These are phyloP conservation scores for Hirtodrosophila duncani DNA, from an alignment of 2,888 invertebrate species.

Conservation along the genomic window DNA sequence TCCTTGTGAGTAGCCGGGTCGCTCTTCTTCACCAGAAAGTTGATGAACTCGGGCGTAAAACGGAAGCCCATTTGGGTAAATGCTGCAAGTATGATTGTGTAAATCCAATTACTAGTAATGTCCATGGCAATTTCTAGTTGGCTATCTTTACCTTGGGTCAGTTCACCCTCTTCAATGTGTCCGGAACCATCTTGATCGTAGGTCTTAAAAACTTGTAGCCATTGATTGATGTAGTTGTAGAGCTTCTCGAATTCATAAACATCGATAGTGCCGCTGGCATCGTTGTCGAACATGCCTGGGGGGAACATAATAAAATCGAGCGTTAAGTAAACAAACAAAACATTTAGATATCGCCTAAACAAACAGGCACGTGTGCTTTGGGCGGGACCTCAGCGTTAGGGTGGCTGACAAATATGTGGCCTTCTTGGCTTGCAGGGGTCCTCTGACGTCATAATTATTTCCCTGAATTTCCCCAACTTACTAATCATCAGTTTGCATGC, in stretches of 20 bases:
- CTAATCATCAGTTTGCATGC: conserved; percentile 92
- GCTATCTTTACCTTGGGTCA: conserved; percentile 83
- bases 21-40: conserved; percentile 84
- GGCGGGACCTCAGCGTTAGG: neutral
- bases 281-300: conserved; percentile 92
- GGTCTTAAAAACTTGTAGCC: conserved; percentile 90
- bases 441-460: conserved; percentile 1
- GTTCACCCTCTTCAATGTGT: conserved; percentile 88
- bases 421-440: neutral
- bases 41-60: conserved; percentile 88
- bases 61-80: conserved; percentile 93
- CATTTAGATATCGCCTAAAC: no score
- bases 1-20: conserved; percentile 82
- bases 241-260: conserved; percentile 90
- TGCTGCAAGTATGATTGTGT: conserved; percentile 79
- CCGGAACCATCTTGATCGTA: conserved; percentile 93
- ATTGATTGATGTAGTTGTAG: conserved; percentile 92
- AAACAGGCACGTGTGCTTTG: conserved; percentile 29
- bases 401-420: conserved; percentile 17
- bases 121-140: no score
- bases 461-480: conserved; percentile 50
- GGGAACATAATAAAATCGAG: no score
- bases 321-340: no score
- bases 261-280: conserved; percentile 90
- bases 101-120: no score